Conservation (phyloP, 2,888 invertebrate genomes). For the Tineola bisselliella region DNA sequence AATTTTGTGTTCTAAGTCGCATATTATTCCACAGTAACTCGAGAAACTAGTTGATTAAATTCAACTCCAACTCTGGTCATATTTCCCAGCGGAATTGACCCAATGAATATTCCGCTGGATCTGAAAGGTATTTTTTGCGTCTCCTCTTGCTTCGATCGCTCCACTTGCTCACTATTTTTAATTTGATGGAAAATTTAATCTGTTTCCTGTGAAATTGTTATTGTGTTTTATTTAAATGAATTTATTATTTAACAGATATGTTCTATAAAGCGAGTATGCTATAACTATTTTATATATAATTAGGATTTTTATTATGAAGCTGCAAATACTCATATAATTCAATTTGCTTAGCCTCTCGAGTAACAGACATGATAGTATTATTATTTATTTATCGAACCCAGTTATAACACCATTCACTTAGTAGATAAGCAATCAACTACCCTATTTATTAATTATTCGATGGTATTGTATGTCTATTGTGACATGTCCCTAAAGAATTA, state of each 20-base stretch:
- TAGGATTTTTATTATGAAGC: too few relatives aligned
- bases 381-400: too few relatives aligned
- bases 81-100: slow-evolving; percentile 34
- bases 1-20: slow-evolving; percentile 25
- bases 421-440: not conserved
- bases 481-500: too few relatives aligned
- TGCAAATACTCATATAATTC: too few relatives aligned
- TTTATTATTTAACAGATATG: too few relatives aligned
- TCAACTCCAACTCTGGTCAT: slow-evolving; percentile 22
- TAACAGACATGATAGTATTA: not conserved
- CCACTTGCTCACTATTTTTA: not conserved
- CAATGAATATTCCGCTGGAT: slow-evolving; percentile 27
- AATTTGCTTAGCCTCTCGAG: not conserved
- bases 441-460: not conserved
- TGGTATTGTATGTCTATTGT: not conserved
- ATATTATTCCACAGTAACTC: slow-evolving; percentile 9
- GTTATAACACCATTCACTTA: too few relatives aligned
- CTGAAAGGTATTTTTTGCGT: slow-evolving; percentile 8
- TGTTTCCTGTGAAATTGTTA: not conserved
- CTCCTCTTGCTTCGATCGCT: not conserved
- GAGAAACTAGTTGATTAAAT: slow-evolving; percentile 37
- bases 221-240: too few relatives aligned
- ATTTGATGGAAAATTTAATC: not conserved
- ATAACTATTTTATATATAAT: too few relatives aligned
- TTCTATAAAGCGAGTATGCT: too few relatives aligned